phyloP scores from a whole-genome alignment of 1,140 invertebrate genomes.

The Bombus consobrinus region DNA sequence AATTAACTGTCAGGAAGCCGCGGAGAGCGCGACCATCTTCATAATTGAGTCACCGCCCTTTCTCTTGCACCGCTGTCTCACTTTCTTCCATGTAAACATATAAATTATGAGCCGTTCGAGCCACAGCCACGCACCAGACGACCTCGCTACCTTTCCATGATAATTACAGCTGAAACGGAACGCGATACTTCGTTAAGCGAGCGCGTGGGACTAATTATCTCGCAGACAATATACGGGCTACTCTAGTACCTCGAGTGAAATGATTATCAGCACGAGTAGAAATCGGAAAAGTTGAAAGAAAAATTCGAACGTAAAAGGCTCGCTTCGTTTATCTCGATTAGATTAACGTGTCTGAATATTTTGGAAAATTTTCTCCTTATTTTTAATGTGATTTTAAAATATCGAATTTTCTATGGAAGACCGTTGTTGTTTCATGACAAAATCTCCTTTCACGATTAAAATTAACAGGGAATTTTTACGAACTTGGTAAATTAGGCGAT shows the following conservation, averaged over 20 bases:
- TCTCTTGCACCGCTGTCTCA: background rate
- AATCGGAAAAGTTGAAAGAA: background rate
- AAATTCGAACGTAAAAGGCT: background rate
- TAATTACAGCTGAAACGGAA: background rate
- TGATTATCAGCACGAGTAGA: background rate
- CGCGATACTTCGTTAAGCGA: slow-evolving; percentile 1
- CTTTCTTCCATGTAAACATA: slow-evolving; percentile 30
- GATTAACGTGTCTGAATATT: too few relatives aligned
- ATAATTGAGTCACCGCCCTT: slow-evolving; percentile 33
- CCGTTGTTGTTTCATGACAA: background rate
- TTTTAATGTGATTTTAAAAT: background rate
- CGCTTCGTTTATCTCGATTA: background rate
- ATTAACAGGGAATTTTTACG: background rate
- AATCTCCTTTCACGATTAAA: background rate
- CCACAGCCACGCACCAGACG: background rate
- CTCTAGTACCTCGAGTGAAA: background rate
- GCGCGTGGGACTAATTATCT: background rate
- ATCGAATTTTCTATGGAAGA: too few relatives aligned
- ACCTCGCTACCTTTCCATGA: background rate
- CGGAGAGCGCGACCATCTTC: slow-evolving; percentile 8
- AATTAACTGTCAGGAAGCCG: slow-evolving; percentile 46
- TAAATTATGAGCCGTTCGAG: slow-evolving; percentile 32
- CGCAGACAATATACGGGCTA: background rate
- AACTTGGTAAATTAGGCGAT: background rate
- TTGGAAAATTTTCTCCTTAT: background rate